Conservation (phyloP, 1,140 invertebrate genomes). For the Aphelinus certus region DNA sequence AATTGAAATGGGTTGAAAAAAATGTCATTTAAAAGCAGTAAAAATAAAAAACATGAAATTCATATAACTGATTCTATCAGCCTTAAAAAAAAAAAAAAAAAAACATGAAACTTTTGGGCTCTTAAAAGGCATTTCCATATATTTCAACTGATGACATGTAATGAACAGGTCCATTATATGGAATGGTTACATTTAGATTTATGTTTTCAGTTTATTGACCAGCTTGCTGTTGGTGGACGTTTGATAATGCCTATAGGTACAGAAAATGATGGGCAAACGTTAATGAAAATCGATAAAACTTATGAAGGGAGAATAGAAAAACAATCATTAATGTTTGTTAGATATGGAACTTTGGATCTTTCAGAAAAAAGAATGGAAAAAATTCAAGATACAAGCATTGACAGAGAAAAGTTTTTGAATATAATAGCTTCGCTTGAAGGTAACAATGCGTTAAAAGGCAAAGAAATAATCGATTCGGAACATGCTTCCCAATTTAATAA, state of each 20-base stretch:
- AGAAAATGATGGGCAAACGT: conserved; percentile 82
- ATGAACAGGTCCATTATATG: too few relatives aligned
- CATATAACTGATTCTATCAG: neutral
- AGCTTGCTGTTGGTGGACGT: conserved; percentile 84
- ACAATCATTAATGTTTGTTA: conserved; percentile 90
- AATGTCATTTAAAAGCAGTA: neutral
- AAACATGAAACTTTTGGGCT: neutral
- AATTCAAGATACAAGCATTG: too few relatives aligned
- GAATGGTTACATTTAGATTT: neutral
- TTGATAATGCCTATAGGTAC: conserved; percentile 92
- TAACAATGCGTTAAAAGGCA: too few relatives aligned
- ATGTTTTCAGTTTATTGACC: conserved; percentile 70
- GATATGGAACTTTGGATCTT: conserved; percentile 96
- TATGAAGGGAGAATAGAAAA: conserved; percentile 80
- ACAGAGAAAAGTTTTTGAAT: too few relatives aligned
- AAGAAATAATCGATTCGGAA: too few relatives aligned
- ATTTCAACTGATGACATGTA: too few relatives aligned
- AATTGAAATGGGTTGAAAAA: neutral
- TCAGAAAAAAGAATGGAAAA: conserved; percentile 65
- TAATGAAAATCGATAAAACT: conserved; percentile 88
- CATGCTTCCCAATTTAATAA: too few relatives aligned
- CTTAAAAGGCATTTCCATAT: too few relatives aligned
- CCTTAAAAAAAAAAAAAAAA: neutral
- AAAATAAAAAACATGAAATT: neutral
- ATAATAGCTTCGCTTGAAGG: too few relatives aligned